Evolutionary conservation across 1,140 invertebrate genomes (phyloP).

Genomic region (Apis florea): DNA sequence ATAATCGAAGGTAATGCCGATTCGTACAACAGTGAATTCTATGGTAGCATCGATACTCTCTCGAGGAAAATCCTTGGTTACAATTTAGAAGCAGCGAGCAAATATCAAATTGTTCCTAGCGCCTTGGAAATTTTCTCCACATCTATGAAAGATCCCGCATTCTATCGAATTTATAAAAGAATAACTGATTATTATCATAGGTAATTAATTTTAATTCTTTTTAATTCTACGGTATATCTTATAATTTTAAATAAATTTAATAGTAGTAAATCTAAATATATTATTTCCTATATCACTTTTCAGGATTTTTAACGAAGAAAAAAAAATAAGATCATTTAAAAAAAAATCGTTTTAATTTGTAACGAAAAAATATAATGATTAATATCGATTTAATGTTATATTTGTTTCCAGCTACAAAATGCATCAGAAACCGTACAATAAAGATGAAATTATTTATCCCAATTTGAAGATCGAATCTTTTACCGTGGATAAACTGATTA

Average conservation of each 20-base stretch:
- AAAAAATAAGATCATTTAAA: too few relatives aligned
- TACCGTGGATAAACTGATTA: constrained; percentile 83
- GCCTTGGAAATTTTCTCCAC: constrained; percentile 82
- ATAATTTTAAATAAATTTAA: neutral
- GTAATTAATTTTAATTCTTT: constrained; percentile 11
- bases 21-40: constrained; percentile 81
- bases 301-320: too few relatives aligned
- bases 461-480: constrained; percentile 84
- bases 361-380: neutral
- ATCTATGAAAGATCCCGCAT: constrained; percentile 84
- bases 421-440: constrained; percentile 82
- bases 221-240: neutral
- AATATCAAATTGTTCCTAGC: constrained; percentile 78
- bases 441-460: constrained; percentile 82
- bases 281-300: too few relatives aligned
- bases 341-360: too few relatives aligned
- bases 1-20: constrained; percentile 80
- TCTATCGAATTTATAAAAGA: constrained; percentile 84
- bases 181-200: constrained; percentile 79
- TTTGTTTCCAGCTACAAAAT: constrained; percentile 70
- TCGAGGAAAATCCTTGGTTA: constrained; percentile 77
- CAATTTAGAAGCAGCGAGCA: constrained; percentile 79
- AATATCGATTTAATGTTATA: neutral
- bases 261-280: too few relatives aligned
- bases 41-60: constrained; percentile 81